phyloP scores from a whole-genome alignment of 1,140 invertebrate genomes.

The Rhagoletis zephyria region DNA sequence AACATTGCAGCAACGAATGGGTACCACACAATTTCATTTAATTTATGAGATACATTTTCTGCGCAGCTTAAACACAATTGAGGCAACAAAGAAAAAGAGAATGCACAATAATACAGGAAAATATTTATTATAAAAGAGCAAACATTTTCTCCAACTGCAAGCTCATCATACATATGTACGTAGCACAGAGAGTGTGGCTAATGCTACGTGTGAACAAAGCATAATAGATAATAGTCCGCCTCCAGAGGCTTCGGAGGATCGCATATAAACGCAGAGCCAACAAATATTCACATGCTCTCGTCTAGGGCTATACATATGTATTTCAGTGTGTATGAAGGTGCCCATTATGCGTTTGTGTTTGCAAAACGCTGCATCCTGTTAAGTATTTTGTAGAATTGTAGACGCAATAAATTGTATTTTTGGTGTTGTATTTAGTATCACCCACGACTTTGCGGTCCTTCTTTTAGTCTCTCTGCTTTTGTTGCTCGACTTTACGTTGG shows the following conservation, averaged over 20 bases:
- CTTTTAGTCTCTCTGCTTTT: neutral
- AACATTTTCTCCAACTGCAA: too few species aligned
- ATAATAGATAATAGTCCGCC: neutral
- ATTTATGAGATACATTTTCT: neutral
- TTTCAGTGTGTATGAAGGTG: neutral
- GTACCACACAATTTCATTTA: neutral
- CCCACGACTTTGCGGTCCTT: neutral
- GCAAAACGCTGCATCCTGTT: neutral
- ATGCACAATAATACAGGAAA: neutral
- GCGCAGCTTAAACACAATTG: constrained; percentile 2
- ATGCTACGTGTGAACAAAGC: neutral
- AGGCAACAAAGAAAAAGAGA: neutral
- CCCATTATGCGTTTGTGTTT: neutral
- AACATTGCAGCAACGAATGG: too few species aligned
- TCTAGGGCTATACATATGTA: neutral
- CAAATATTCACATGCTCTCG: too few species aligned
- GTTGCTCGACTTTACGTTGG: neutral
- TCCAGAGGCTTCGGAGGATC: too few species aligned
- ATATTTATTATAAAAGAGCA: neutral
- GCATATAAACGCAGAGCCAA: too few species aligned
- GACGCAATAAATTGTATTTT: constrained; percentile 30
- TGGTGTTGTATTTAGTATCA: neutral
- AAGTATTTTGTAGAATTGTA: constrained; percentile 47
- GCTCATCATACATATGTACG: too few species aligned
- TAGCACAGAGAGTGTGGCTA: neutral